Percentiles rank a stretch among this genome's conserved stretches.
Conservation (phyloP, 37 sponge, comb jelly and placozoan genomes). For the Halichondria panicea region DNA sequence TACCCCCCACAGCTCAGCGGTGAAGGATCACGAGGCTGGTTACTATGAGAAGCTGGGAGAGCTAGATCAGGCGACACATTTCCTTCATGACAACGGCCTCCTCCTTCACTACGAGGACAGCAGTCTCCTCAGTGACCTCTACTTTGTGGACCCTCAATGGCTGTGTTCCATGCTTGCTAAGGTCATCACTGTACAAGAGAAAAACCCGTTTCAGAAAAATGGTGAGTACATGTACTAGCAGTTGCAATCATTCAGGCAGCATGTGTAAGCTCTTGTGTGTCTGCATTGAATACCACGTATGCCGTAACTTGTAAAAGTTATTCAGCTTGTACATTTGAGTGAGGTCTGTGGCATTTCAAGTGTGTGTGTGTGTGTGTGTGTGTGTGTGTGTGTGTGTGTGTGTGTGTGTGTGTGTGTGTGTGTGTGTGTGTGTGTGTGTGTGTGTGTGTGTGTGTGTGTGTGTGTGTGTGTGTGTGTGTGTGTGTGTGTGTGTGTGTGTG, state of each 20-base stretch:
- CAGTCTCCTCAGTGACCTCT: constrained; percentile 52
- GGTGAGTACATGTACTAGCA: constrained; percentile 22
- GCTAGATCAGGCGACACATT: constrained; percentile 67
- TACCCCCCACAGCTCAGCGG: background rate
- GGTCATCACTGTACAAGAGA: constrained; percentile 55
- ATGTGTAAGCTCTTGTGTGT: background rate
- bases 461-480: background rate
- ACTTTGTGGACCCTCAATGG: constrained; percentile 90
- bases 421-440: background rate
- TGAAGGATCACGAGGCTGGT: background rate
- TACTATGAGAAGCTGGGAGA: constrained; percentile 31
- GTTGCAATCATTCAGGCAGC: background rate
- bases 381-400: background rate
- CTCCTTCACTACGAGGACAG: constrained; percentile 74
- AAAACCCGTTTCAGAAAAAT: constrained; percentile 52
- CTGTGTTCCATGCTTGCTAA: constrained; percentile 65
- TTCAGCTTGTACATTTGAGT: background rate
- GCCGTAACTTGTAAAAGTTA: no score
- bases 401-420: background rate
- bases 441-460: background rate
- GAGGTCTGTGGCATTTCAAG: background rate
- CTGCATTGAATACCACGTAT: no score
- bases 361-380: background rate
- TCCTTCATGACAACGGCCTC: constrained; percentile 84
- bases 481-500: background rate